Conservation (phyloP, 1,140 invertebrate genomes). For the Anadara kagoshimensis region DNA sequence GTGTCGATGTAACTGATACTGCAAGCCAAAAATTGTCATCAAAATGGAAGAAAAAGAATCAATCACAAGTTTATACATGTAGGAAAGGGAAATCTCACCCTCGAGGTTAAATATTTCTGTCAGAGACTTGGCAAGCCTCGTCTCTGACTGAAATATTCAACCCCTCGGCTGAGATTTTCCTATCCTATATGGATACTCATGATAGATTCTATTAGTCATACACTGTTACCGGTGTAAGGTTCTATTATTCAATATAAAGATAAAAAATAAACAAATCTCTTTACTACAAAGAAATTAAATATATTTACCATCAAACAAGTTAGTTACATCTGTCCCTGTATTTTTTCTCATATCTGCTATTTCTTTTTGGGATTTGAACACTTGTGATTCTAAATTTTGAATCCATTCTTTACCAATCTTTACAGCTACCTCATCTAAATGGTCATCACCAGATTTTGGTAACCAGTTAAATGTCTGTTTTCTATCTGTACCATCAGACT, state of each 20-base stretch:
- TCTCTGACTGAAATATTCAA: too few species aligned
- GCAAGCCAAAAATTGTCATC: too few species aligned
- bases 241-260: not conserved
- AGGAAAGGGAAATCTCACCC: too few species aligned
- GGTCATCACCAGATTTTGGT: conserved; percentile 15
- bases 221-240: not conserved
- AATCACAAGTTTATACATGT: too few species aligned
- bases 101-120: too few species aligned
- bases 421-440: conserved; percentile 1
- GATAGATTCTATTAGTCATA: too few species aligned
- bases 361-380: not conserved
- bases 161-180: too few species aligned
- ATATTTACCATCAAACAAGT: not conserved
- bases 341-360: not conserved
- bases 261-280: not conserved
- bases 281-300: not conserved
- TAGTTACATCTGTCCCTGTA: not conserved
- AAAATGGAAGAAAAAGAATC: too few species aligned
- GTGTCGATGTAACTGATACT: too few species aligned
- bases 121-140: too few species aligned
- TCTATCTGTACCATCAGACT: not conserved
- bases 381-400: conserved; percentile 1
- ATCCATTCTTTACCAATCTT: conserved; percentile 22
- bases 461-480: conserved; percentile 36
- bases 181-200: too few species aligned